Percentiles rank a stretch among this genome's conserved stretches.
These are phyloP conservation scores for Eurystomus glaucurus DNA, from an alignment of 2,797 vertebrate genomes.

Conservation along the genomic window DNA sequence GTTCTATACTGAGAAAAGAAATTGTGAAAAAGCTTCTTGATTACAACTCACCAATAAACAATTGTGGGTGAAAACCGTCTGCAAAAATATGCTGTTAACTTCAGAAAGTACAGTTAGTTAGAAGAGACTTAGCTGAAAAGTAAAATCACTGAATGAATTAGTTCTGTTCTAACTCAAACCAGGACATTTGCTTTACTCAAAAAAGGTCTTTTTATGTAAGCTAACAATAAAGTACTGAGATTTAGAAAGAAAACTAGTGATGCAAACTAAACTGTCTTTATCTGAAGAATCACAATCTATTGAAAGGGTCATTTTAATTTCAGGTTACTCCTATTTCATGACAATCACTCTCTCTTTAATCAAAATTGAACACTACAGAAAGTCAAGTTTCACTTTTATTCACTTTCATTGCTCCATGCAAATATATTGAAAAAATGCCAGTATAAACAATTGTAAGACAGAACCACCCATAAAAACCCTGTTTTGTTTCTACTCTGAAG, in stretches of 20 bases:
- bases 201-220: not conserved
- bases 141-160: not conserved
- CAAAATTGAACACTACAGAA: slow-evolving; percentile 13
- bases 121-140: not conserved
- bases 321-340: slow-evolving; percentile 31
- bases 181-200: not conserved
- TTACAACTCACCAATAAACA: not conserved
- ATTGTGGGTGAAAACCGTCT: not conserved
- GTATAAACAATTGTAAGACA: slow-evolving; percentile 43
- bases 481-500: slow-evolving; percentile 42
- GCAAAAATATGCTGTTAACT: not conserved
- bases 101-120: not conserved
- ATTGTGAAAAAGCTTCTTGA: not conserved
- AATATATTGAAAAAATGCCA: slow-evolving; percentile 46
- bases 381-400: slow-evolving; percentile 50
- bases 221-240: not conserved
- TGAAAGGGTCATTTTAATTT: slow-evolving; percentile 52
- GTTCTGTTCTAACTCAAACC: not conserved
- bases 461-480: not conserved
- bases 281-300: not conserved
- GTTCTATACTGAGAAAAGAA: not conserved
- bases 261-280: slow-evolving; percentile 14
- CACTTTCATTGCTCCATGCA: not conserved
- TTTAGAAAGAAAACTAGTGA: not conserved
- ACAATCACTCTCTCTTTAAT: slow-evolving; percentile 34